Conservation (phyloP, 2,888 invertebrate genomes). For the Nomada ruficornis region DNA sequence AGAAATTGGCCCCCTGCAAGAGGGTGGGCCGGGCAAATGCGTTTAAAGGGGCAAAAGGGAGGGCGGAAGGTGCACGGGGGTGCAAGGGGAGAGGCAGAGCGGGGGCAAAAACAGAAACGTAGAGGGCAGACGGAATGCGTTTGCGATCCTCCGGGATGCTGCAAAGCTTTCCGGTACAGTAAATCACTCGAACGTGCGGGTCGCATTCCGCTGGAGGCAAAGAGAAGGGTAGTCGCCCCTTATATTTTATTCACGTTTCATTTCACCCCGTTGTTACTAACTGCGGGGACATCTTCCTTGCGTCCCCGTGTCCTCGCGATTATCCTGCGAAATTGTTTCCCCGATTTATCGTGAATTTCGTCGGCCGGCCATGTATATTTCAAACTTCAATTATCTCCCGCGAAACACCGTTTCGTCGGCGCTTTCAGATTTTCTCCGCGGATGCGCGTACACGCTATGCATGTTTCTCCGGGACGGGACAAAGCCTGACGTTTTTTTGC, state of each 20-base stretch:
- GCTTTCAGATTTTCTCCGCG: no score
- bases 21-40: slow-evolving; percentile 14
- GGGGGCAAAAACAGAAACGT: slow-evolving; percentile 27
- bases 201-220: slow-evolving; percentile 47
- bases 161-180: slow-evolving; percentile 65
- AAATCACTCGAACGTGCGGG: slow-evolving; percentile 70
- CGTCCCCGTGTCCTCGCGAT: slow-evolving; percentile 25
- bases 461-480: not conserved
- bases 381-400: slow-evolving; percentile 46
- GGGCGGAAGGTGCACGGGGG: not conserved
- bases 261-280: slow-evolving; percentile 56
- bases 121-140: slow-evolving; percentile 54
- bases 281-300: slow-evolving; percentile 25
- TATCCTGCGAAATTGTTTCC: slow-evolving; percentile 46
- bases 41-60: slow-evolving; percentile 7
- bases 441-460: no score
- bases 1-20: not conserved
- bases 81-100: not conserved
- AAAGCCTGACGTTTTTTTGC: not conserved
- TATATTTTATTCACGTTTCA: slow-evolving; percentile 78
- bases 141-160: slow-evolving; percentile 62
- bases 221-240: slow-evolving; percentile 63
- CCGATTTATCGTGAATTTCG: slow-evolving; percentile 41
- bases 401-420: not conserved
- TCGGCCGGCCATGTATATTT: slow-evolving; percentile 36